Evolutionary conservation across 1,140 invertebrate species (phyloP).

Genomic region (Formica exsecta): DNA sequence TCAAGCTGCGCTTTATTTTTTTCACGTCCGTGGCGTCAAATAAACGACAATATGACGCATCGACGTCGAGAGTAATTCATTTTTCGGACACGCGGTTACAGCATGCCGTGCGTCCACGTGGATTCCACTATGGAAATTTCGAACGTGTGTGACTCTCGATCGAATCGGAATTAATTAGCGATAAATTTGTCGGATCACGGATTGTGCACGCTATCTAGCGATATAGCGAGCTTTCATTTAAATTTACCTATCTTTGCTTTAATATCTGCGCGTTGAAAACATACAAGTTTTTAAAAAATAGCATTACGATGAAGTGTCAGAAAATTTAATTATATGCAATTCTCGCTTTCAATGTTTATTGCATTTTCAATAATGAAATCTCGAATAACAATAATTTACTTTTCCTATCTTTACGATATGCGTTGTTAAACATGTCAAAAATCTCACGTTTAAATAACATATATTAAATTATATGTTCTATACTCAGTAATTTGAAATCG

Average conservation of each 20-base stretch:
- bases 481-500: slow-evolving; percentile 9
- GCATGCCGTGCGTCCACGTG: neutral
- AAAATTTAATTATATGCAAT: neutral
- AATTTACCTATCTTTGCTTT: slow-evolving; percentile 17
- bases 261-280: neutral
- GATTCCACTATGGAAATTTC: slow-evolving; percentile 42
- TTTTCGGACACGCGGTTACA: slow-evolving; percentile 60
- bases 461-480: slow-evolving; percentile 22
- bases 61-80: slow-evolving; percentile 63
- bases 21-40: slow-evolving; percentile 14
- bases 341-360: neutral
- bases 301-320: neutral
- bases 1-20: slow-evolving; percentile 15
- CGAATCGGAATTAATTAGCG: slow-evolving; percentile 71
- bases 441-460: slow-evolving; percentile 23
- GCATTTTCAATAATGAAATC: neutral
- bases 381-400: neutral
- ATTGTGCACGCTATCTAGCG: neutral
- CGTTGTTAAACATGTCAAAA: slow-evolving; percentile 4
- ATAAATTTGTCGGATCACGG: slow-evolving; percentile 61
- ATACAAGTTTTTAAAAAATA: neutral
- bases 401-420: neutral
- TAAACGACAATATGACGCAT: slow-evolving; percentile 63
- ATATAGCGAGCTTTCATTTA: slow-evolving; percentile 42
- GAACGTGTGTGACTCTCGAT: slow-evolving; percentile 17